Evolutionary conservation across 2,888 invertebrate genomes (phyloP).

Genomic region (Folsomia manolachei): DNA sequence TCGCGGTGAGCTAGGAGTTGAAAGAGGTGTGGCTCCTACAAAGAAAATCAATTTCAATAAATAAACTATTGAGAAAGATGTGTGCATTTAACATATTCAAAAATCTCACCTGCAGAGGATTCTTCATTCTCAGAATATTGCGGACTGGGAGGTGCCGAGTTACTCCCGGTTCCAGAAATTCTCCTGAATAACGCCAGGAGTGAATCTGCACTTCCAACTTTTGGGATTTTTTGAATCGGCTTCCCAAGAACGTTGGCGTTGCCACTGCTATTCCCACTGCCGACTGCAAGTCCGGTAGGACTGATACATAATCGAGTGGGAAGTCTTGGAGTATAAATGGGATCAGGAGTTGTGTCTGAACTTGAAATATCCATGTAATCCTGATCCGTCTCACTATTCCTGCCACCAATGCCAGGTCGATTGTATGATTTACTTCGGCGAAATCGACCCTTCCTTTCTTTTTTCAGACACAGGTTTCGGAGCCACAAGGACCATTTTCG

Average conservation of each 20-base stretch:
- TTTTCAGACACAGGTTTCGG: slow-evolving; percentile 41
- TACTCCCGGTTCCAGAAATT: slow-evolving; percentile 56
- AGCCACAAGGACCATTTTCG: slow-evolving; percentile 36
- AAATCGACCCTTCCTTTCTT: slow-evolving; percentile 48
- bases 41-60: neutral
- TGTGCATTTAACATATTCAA: too few species aligned
- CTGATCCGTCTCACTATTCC: slow-evolving; percentile 59
- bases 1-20: slow-evolving; percentile 62
- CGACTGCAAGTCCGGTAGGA: slow-evolving; percentile 38
- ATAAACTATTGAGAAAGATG: neutral
- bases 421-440: slow-evolving; percentile 63
- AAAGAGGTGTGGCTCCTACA: slow-evolving; percentile 53
- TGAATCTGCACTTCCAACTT: slow-evolving; percentile 74
- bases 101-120: slow-evolving; percentile 64
- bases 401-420: too few species aligned
- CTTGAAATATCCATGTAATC: slow-evolving; percentile 63
- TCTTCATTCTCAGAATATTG: slow-evolving; percentile 70
- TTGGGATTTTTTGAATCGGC: slow-evolving; percentile 54
- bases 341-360: slow-evolving; percentile 56
- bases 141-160: slow-evolving; percentile 71
- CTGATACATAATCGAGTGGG: slow-evolving; percentile 55
- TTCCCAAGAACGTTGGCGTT: neutral
- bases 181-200: slow-evolving; percentile 69
- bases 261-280: slow-evolving; percentile 12
- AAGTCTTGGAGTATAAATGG: slow-evolving; percentile 52